phyloP scores from a whole-genome alignment of 2,797 vertebrate genomes.

The Gymnocypris eckloni region DNA sequence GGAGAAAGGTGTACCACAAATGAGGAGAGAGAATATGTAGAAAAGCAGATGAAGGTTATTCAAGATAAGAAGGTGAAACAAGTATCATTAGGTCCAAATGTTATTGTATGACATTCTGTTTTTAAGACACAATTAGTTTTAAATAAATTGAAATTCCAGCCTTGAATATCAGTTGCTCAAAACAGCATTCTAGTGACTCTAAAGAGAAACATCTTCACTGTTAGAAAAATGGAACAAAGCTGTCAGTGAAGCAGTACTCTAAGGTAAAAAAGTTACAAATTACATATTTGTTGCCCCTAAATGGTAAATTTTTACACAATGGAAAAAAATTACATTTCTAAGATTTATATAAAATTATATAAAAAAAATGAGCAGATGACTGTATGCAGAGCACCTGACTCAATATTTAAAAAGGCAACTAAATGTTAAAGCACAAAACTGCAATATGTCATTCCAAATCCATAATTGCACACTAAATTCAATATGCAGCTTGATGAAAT shows the following conservation, averaged over 20 bases:
- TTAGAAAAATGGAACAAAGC: not conserved
- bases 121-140: no score
- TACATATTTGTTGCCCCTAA: not conserved
- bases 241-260: not conserved
- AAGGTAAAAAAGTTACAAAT: not conserved
- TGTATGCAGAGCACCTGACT: not conserved
- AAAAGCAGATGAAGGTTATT: slow-evolving; percentile 15
- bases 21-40: not conserved
- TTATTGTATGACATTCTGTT: not conserved
- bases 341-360: not conserved
- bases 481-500: not conserved
- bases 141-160: no score
- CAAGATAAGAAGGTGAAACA: slow-evolving; percentile 12
- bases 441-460: not conserved
- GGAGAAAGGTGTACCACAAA: not conserved
- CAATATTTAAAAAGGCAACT: not conserved
- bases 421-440: not conserved
- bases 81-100: slow-evolving; percentile 4
- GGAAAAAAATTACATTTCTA: not conserved
- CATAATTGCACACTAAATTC: not conserved
- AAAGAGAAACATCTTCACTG: not conserved
- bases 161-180: not conserved
- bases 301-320: not conserved
- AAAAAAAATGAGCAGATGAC: not conserved
- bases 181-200: not conserved